phyloP scores from a whole-genome alignment of 2,797 vertebrate genomes.

The Epinephelus coioides region DNA sequence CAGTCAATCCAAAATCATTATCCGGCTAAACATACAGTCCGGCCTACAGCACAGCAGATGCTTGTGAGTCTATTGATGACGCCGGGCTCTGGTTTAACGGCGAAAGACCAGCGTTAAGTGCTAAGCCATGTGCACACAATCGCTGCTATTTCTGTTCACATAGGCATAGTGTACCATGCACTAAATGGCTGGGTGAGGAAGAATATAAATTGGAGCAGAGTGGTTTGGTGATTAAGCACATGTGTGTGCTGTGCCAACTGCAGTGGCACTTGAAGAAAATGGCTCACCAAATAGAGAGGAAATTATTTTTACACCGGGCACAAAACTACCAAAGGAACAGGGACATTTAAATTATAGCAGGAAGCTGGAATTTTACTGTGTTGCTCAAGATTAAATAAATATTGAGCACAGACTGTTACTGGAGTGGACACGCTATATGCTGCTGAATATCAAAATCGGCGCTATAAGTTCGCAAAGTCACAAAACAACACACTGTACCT shows the following conservation, averaged over 20 bases:
- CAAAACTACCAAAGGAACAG: constrained; percentile 7
- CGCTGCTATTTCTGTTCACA: constrained; percentile 30
- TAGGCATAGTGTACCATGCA: neutral
- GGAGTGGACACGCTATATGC: neutral
- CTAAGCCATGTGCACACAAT: constrained; percentile 3
- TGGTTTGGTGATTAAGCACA: constrained; percentile 36
- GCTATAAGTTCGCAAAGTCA: neutral
- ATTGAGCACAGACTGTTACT: neutral
- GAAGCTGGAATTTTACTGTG: neutral
- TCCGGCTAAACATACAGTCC: constrained; percentile 31
- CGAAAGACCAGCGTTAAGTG: constrained; percentile 14
- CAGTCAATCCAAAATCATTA: constrained; percentile 60
- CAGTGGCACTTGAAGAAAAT: constrained; percentile 23
- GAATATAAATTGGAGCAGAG: constrained; percentile 26
- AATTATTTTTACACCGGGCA: constrained; percentile 12
- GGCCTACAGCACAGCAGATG: constrained; percentile 41
- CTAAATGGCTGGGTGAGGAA: constrained; percentile 4
- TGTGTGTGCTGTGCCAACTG: constrained; percentile 6
- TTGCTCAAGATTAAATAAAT: constrained; percentile 9
- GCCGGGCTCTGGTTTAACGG: constrained; percentile 31
- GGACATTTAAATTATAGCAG: neutral
- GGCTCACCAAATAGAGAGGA: constrained; percentile 27
- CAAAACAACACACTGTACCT: neutral
- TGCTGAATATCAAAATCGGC: neutral
- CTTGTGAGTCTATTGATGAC: constrained; percentile 42